Conservation (phyloP, 30 jellyfish, hydroid and myxozoan genomes). For the Pseudorhiza aurosa region DNA sequence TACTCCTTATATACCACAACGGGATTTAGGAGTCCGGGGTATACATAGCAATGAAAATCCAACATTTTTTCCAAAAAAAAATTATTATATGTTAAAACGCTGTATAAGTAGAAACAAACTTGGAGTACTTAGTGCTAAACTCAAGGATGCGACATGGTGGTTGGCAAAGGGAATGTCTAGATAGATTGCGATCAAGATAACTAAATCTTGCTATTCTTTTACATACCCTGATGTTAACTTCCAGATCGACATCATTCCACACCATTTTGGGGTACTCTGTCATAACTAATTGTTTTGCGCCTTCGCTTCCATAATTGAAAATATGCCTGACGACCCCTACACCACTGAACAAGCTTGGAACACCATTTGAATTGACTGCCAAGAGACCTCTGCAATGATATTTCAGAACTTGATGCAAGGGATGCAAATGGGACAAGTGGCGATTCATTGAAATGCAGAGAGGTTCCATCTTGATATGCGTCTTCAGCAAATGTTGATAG, state of each 20-base stretch:
- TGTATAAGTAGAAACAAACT: no score
- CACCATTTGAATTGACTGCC: constrained; percentile 15
- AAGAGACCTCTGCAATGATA: constrained; percentile 68
- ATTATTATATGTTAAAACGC: no score
- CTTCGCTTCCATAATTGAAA: constrained; percentile 48
- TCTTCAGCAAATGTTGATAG: constrained; percentile 55
- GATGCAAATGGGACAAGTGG: constrained; percentile 53
- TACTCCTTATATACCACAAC: no score
- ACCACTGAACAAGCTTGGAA: constrained; percentile 18
- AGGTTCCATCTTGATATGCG: constrained; percentile 54
- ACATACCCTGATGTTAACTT: not conserved
- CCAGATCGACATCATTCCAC: constrained; percentile 35
- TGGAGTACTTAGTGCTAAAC: no score
- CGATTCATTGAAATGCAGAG: constrained; percentile 51
- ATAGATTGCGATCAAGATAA: no score
- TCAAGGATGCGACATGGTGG: no score
- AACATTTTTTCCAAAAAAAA: no score
- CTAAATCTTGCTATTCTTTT: not conserved
- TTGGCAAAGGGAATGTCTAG: no score
- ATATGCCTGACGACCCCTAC: constrained; percentile 29
- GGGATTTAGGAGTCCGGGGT: no score
- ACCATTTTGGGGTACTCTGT: constrained; percentile 31
- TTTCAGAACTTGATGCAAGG: constrained; percentile 52
- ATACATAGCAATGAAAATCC: no score
- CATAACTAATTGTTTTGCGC: constrained; percentile 20